Evolutionary conservation across 2,888 invertebrate species (phyloP).

Genomic region (Spodoptera littoralis): DNA sequence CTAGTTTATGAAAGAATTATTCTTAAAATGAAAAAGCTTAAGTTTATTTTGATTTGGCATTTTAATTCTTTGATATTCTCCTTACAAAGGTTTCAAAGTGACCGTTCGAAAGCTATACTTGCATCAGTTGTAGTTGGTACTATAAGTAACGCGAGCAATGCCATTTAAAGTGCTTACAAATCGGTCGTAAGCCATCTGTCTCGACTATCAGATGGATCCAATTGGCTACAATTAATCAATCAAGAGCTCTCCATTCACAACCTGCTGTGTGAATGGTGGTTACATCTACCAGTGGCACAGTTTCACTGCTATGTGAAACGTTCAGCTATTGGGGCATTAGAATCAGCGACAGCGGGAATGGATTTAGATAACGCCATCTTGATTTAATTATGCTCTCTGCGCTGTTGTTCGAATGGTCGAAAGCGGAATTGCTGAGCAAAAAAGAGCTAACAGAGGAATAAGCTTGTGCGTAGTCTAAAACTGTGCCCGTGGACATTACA

Average conservation of each 20-base stretch:
- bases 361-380: neutral
- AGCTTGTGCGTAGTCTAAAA: too few relatives aligned
- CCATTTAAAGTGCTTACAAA: slow-evolving; percentile 29
- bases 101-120: too few relatives aligned
- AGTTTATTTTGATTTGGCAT: too few relatives aligned
- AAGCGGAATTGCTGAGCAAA: neutral
- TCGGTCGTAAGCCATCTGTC: slow-evolving; percentile 27
- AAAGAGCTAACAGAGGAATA: too few relatives aligned
- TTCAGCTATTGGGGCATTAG: slow-evolving; percentile 30
- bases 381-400: too few relatives aligned
- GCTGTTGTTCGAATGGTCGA: too few relatives aligned
- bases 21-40: too few relatives aligned
- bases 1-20: too few relatives aligned
- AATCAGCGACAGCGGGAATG: slow-evolving; percentile 1
- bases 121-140: neutral
- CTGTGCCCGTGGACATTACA: too few relatives aligned
- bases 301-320: slow-evolving; percentile 57
- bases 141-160: slow-evolving; percentile 9
- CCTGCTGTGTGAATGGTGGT: slow-evolving; percentile 59
- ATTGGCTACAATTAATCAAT: slow-evolving; percentile 61
- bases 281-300: slow-evolving; percentile 56
- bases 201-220: slow-evolving; percentile 43
- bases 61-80: too few relatives aligned
- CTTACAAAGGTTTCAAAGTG: too few relatives aligned
- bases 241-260: slow-evolving; percentile 57